phyloP scores from a whole-genome alignment of 2,888 invertebrate species.

The Leptinotarsa juncta region DNA sequence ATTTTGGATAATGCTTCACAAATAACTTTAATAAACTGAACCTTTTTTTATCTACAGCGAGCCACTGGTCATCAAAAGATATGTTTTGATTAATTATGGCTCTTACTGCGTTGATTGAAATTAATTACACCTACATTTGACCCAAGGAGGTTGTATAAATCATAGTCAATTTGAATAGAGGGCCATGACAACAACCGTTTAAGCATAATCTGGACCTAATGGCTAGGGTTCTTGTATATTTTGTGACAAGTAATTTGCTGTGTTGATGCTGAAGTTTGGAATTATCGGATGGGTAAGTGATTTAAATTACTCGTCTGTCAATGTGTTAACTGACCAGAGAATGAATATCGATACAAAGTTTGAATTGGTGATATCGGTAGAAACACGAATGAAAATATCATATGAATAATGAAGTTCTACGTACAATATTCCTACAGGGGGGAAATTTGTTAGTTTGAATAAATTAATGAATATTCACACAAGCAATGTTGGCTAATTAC shows the following conservation, averaged over 20 bases:
- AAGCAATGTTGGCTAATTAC: no score
- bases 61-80: slow-evolving; percentile 19
- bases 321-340: no score
- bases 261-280: no score
- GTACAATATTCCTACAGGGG: no score
- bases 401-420: no score
- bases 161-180: slow-evolving; percentile 47
- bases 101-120: slow-evolving; percentile 51
- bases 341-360: no score
- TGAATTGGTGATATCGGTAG: no score
- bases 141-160: slow-evolving; percentile 46
- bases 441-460: no score
- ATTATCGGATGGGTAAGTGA: not conserved
- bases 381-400: no score
- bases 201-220: slow-evolving; percentile 45
- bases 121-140: slow-evolving; percentile 50
- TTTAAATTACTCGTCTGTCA: no score
- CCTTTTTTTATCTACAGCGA: not conserved
- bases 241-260: slow-evolving; percentile 35
- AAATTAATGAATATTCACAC: no score
- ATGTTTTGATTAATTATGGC: slow-evolving; percentile 49
- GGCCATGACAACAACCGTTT: slow-evolving; percentile 43
- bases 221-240: slow-evolving; percentile 37
- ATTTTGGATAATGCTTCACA: not conserved
- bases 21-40: not conserved